Conservation (phyloP, 2,888 invertebrate species). For the Trissonchulus latispiculum region DNA sequence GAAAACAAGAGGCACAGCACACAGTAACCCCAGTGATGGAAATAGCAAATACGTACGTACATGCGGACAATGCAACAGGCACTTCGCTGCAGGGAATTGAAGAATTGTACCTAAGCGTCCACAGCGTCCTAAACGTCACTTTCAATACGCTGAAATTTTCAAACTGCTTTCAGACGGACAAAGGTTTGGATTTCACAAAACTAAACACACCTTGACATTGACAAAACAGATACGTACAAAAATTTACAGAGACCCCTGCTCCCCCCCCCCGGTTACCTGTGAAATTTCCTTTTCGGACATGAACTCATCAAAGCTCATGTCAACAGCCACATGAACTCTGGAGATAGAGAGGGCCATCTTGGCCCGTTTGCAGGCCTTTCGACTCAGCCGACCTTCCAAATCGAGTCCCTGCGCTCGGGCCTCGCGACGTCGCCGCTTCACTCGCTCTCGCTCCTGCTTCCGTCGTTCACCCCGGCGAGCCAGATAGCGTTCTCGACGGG, state of each 20-base stretch:
- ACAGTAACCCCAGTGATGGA: too few relatives aligned
- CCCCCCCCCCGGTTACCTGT: constrained; percentile 6
- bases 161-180: background rate
- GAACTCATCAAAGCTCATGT: constrained; percentile 76
- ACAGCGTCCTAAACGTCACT: too few relatives aligned
- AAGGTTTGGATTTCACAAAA: background rate
- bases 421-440: constrained; percentile 45
- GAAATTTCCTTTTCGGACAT: constrained; percentile 63
- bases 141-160: background rate
- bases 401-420: background rate
- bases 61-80: too few relatives aligned
- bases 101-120: background rate
- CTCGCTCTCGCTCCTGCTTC: constrained; percentile 42
- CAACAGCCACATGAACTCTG: constrained; percentile 65
- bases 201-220: background rate
- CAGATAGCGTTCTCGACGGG: constrained; percentile 63
- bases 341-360: constrained; percentile 60
- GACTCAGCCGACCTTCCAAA: background rate
- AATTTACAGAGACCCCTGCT: too few relatives aligned
- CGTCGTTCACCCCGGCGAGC: constrained; percentile 60
- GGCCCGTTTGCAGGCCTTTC: background rate
- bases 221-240: too few relatives aligned
- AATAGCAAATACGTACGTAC: too few relatives aligned
- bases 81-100: too few relatives aligned
- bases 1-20: too few relatives aligned